Evolutionary conservation across 2,113 vertebrate species (phyloP).

Genomic region (Pithys albifrons): DNA sequence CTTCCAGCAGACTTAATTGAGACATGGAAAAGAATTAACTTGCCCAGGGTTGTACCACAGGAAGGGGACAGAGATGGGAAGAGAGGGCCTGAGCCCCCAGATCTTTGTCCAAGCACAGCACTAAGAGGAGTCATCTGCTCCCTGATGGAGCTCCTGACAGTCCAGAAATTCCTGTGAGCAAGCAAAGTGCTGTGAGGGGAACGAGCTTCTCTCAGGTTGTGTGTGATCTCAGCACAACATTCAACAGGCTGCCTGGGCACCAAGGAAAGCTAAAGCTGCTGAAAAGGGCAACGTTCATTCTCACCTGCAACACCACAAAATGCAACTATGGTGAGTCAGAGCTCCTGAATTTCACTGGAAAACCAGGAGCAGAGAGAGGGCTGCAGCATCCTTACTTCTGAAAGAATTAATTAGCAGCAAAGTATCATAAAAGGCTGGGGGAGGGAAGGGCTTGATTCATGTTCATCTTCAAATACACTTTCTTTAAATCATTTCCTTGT

Average conservation of each 20-base stretch:
- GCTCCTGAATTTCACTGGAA: not conserved
- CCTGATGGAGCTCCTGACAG: not conserved
- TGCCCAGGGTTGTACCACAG: not conserved
- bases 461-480: conserved; percentile 54
- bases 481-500: conserved; percentile 63
- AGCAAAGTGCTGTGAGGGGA: fast-evolving
- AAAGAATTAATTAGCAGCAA: conserved; percentile 61
- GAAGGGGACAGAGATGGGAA: not conserved
- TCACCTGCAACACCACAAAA: not conserved
- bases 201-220: not conserved
- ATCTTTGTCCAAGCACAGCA: not conserved
- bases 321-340: not conserved
- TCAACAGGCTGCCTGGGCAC: not conserved
- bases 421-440: not conserved
- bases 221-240: not conserved
- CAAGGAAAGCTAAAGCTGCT: not conserved
- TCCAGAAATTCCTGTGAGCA: fast-evolving
- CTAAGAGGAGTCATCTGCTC: not conserved
- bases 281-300: not conserved
- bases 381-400: conserved; percentile 11
- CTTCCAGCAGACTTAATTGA: not conserved
- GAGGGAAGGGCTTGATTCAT: conserved; percentile 42
- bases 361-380: not conserved
- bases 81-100: not conserved
- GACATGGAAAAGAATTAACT: not conserved